phyloP scores from a whole-genome alignment of 2,797 vertebrate species.

The Percopsis omiscomaycus region DNA sequence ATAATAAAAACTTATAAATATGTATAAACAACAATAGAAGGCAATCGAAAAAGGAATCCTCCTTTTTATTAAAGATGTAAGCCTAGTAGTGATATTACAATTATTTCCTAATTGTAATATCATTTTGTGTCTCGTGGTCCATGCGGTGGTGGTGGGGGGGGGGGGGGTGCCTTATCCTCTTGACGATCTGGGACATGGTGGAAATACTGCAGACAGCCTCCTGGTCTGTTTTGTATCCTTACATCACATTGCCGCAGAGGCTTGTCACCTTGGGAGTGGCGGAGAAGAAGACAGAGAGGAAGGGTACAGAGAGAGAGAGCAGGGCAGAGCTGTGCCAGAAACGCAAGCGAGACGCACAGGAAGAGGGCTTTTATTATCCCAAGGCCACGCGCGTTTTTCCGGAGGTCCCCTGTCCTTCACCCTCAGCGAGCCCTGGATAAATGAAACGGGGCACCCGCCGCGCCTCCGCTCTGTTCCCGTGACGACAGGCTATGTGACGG shows the following conservation, averaged over 20 bases:
- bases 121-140: too few species aligned
- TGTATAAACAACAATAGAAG: too few species aligned
- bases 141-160: too few species aligned
- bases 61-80: too few species aligned
- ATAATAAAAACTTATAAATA: too few species aligned
- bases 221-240: slow-evolving; percentile 52
- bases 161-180: too few species aligned
- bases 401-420: slow-evolving; percentile 62
- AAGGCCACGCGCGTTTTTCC: slow-evolving; percentile 72
- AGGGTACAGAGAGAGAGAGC: slow-evolving; percentile 1
- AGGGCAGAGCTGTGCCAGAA: slow-evolving; percentile 16
- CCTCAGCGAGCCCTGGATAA: slow-evolving; percentile 59
- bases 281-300: background rate
- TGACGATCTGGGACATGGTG: slow-evolving; percentile 46
- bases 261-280: slow-evolving; percentile 14
- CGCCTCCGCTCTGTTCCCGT: slow-evolving; percentile 62
- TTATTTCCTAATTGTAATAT: too few species aligned
- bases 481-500: slow-evolving; percentile 57
- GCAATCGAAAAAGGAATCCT: too few species aligned
- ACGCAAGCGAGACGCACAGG: slow-evolving; percentile 31
- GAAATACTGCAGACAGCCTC: slow-evolving; percentile 30
- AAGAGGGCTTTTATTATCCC: slow-evolving; percentile 50
- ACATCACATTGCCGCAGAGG: slow-evolving; percentile 48
- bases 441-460: slow-evolving; percentile 62
- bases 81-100: too few species aligned